Conservation (phyloP, 2,888 invertebrate species). For the Caradrina clavipalpis region DNA sequence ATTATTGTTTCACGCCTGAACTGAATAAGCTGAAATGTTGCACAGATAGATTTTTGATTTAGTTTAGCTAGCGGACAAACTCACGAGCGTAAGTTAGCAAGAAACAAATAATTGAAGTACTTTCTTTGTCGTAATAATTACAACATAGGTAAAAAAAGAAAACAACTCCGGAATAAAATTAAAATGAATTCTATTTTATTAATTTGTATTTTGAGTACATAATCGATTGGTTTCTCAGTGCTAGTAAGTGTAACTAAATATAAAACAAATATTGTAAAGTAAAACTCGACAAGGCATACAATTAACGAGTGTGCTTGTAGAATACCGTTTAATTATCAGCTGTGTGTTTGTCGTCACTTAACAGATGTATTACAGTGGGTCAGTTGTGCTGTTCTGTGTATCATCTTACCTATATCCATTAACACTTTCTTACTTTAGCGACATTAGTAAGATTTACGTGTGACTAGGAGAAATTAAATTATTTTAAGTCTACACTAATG, state of each 20-base stretch:
- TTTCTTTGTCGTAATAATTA: not conserved
- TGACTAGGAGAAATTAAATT: too few relatives aligned
- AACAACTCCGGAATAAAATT: not conserved
- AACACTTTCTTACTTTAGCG: constrained; percentile 19
- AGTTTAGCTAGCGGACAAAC: too few relatives aligned
- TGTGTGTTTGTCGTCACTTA: constrained; percentile 32
- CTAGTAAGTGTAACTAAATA: constrained; percentile 33
- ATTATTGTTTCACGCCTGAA: too few relatives aligned
- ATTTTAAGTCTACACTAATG: too few relatives aligned
- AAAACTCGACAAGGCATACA: constrained; percentile 36
- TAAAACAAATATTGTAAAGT: constrained; percentile 43
- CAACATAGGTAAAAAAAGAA: not conserved
- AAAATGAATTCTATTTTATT: not conserved
- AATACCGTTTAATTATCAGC: constrained; percentile 57
- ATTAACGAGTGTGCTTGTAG: constrained; percentile 51
- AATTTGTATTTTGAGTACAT: not conserved
- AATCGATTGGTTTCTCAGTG: not conserved
- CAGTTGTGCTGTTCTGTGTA: constrained; percentile 9
- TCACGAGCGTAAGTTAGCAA: too few relatives aligned
- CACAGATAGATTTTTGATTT: too few relatives aligned
- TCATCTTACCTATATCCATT: constrained; percentile 18
- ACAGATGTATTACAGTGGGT: constrained; percentile 23
- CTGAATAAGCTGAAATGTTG: too few relatives aligned
- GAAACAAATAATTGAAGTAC: too few relatives aligned
- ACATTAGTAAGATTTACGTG: too few relatives aligned